Evolutionary conservation across 2,797 vertebrate genomes (phyloP), one percentile per base, ranked within the genome.

Genomic region (Choloepus didactylus): DNA sequence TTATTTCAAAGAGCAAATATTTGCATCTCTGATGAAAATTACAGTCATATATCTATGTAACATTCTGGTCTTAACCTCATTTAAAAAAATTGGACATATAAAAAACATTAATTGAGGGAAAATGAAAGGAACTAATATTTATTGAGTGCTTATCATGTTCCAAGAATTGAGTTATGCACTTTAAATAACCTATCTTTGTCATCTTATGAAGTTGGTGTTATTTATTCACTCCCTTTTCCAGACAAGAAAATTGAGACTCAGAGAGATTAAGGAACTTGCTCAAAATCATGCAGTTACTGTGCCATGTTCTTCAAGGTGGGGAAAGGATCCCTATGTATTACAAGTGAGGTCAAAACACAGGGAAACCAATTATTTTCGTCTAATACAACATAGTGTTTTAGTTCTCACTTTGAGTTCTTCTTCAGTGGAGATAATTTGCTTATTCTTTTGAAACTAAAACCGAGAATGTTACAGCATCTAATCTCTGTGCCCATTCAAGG

Each of bases 401-500:
- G 15, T 95, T 93, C 10, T 14, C 72, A 77, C 23, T 54, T 89
- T 85, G 29, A 3, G 69, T 95, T 95, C 12, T 80, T 87, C 66
- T 49, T 82, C 23, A 82, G 11, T 41, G 29, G 62, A 59, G 59
- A 87, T 75, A 91, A 88, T 66, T 41, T 76, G 56, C 76, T 54
- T 85, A 79, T 88, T 94, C 91, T 29, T 77, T 2, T 59, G 69
- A 88, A 92, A 83, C 67, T 67, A 35, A 25, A 89, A 85, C 56
- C 12, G 2, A 31, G 14, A 87, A 62, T 77, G 35, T 73, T 59
- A 59, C 59, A 35, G 64, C 46, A 31, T 66, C 75, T 69, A 86
- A 89, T 76, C 23, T 95, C 19, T 77, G 41, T 56, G 5, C 16
- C 1, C 38, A 83, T 62, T 70, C 73, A 56, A 0, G 0, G 77